phyloP scores from a whole-genome alignment of 2,888 invertebrate genomes.

The Panzeria rudis region DNA sequence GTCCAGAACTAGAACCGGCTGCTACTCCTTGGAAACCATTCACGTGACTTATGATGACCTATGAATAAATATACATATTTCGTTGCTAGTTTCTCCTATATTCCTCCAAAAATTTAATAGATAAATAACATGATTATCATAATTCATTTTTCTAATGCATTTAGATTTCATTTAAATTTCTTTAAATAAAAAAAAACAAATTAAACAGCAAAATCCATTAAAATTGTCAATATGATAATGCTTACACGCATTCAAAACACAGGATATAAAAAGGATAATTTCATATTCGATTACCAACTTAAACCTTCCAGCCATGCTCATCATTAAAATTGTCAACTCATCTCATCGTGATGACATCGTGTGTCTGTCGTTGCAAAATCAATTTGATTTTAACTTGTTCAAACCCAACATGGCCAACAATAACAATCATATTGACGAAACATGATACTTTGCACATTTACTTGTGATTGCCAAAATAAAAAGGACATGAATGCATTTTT shows the following conservation, averaged over 20 bases:
- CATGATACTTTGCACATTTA: slow-evolving; percentile 22
- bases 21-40: too few species aligned
- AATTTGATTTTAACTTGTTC: slow-evolving; percentile 38
- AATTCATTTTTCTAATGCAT: background rate
- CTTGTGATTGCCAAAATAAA: slow-evolving; percentile 38
- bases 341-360: slow-evolving; percentile 31
- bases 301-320: background rate
- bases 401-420: slow-evolving; percentile 25
- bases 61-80: too few species aligned
- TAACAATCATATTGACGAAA: slow-evolving; percentile 35
- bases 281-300: slow-evolving; percentile 30
- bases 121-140: background rate
- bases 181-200: background rate
- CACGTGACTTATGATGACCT: too few species aligned
- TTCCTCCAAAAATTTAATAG: background rate
- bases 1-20: too few species aligned
- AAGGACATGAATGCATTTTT: slow-evolving; percentile 53
- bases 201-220: background rate
- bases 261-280: slow-evolving; percentile 25
- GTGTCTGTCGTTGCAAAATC: slow-evolving; percentile 30
- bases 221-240: background rate
- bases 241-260: background rate
- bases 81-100: too few species aligned
- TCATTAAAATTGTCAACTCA: slow-evolving; percentile 26
- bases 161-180: background rate